phyloP scores from a whole-genome alignment of 1,140 invertebrate genomes.

The Drosophila nannoptera region DNA sequence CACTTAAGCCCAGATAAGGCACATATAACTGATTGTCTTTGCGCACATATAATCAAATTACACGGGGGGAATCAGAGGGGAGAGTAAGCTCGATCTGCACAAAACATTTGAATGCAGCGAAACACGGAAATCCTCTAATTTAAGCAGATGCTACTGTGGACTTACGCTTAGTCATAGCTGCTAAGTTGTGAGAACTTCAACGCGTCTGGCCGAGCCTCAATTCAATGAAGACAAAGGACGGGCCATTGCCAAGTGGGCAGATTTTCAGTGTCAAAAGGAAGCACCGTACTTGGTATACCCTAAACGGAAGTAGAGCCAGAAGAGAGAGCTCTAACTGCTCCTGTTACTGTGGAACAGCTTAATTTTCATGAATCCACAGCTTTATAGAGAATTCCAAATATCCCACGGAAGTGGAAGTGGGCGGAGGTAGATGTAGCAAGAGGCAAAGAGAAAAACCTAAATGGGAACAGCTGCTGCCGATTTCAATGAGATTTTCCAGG shows the following conservation, averaged over 20 bases:
- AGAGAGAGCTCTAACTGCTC: too few relatives aligned
- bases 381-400: background rate
- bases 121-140: too few relatives aligned
- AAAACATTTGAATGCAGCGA: too few relatives aligned
- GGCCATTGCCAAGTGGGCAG: slow-evolving; percentile 17
- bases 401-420: background rate
- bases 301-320: too few relatives aligned
- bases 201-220: slow-evolving; percentile 1
- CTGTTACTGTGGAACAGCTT: too few relatives aligned
- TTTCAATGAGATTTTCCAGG: slow-evolving; percentile 63
- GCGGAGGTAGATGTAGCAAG: background rate
- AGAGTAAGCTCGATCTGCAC: background rate
- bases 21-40: slow-evolving; percentile 36
- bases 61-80: background rate
- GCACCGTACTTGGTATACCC: too few relatives aligned
- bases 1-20: slow-evolving; percentile 30
- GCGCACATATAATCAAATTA: slow-evolving; percentile 14
- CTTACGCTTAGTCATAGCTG: background rate
- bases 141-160: too few relatives aligned
- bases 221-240: slow-evolving; percentile 12
- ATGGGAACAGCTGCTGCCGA: slow-evolving; percentile 50
- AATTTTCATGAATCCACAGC: background rate
- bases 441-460: slow-evolving; percentile 6
- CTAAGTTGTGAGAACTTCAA: background rate
- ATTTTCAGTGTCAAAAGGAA: slow-evolving; percentile 25